Base-by-base conservation (phyloP, 1,140 invertebrate genomes). In the Tribolium castaneum region DNA sequence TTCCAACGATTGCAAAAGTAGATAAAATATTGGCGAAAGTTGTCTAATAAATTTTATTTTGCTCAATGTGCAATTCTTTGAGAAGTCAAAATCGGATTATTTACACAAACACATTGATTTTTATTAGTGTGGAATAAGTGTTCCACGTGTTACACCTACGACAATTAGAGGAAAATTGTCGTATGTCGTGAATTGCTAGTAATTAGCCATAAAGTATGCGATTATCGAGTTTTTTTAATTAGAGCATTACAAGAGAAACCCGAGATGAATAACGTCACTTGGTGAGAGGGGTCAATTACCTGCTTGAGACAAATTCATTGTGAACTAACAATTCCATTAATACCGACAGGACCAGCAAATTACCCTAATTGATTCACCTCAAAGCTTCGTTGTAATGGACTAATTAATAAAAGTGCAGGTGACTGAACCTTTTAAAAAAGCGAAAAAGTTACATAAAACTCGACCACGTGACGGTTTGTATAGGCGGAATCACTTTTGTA, bases 211-310 rank as follows among this genome's bases (percentile, higher is more conserved):
- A 34, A 35, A 35, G 6, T 14, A 6, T 35, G 13, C 35, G 30
- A 66, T 10, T n/a, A 66, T 66, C 30, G 59, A 66, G 25, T 66
- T 66, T 66, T 25, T 66, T 35, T 66, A 66, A 66, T 66, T 22
- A 66, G 59, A 66, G 59, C 59, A 66, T 66, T 66, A 35, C 59
- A 30, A 66, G 59, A 66, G 59, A 66, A 66, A 66, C 59, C n/a
- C n/a, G 25, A 35, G 59, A 66, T 66, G 59, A 66, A 66, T 66
- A 66, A 59, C 30, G 59, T 66, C 59, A 35, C 1, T 66, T 66
- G 22, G 54, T 22, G 19, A 59, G 14, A 59, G 59, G 14, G 59
- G 59, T 66, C 59, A 66, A 66, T 66, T 66, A 66, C 59, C 59
- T 66, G 59, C 10, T 66, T 35, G 59, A 66, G 59, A 66, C 59